A percentile compares a stretch with the other conserved stretches of the same genome.
Evolutionary conservation across 2,113 vertebrate genomes (phyloP).

Genomic region (Limnothrissa miodon): DNA sequence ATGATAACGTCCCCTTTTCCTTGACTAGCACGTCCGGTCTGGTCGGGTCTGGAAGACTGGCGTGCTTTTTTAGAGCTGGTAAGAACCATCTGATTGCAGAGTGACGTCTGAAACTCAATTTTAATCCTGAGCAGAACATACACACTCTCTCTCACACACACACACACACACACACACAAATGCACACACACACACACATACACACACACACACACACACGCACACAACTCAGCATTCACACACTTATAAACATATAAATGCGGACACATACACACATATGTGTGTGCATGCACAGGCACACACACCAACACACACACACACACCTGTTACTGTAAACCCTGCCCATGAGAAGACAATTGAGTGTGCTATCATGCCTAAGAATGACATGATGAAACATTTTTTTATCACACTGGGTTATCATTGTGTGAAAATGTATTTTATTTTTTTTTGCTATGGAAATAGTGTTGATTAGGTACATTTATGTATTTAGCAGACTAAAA

Average conservation of each 20-base stretch:
- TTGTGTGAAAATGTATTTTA: too few species aligned
- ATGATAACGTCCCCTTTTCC: slow-evolving; percentile 33
- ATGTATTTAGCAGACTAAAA: too few species aligned
- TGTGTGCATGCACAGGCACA: too few species aligned
- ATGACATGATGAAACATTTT: neutral
- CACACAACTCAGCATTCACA: neutral
- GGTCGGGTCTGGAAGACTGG: neutral
- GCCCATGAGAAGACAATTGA: neutral
- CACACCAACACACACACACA: neutral
- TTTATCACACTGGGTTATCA: neutral
- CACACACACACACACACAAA: neutral
- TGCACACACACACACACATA: neutral
- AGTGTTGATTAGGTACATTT: too few species aligned
- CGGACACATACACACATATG: neutral
- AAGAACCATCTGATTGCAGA: slow-evolving; percentile 1
- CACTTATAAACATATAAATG: neutral
- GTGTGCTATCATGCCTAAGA: neutral
- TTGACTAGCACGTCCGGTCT: neutral
- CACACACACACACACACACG: neutral
- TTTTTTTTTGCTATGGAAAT: too few species aligned
- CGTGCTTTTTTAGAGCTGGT: slow-evolving; percentile 21
- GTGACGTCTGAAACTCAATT: neutral
- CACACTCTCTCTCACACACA: neutral
- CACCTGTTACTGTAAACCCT: neutral
- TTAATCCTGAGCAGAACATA: neutral